These are phyloP conservation scores for Phalloptychus januarius DNA, from an alignment of 2,797 vertebrate species.

Conservation along the genomic window DNA sequence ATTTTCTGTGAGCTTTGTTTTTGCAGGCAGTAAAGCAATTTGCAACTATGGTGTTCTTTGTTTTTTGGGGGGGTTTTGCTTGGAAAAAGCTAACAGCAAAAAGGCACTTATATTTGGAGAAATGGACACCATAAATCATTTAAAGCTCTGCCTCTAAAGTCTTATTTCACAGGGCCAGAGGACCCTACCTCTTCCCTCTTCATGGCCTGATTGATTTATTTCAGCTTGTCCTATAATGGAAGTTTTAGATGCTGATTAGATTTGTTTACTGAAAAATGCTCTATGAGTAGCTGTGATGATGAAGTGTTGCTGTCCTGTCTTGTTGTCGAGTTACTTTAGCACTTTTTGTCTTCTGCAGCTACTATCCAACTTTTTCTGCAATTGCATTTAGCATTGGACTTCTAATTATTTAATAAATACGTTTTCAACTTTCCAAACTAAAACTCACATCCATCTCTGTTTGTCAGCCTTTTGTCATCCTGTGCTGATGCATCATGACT, in stretches of 20 bases:
- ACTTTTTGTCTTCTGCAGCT: not conserved
- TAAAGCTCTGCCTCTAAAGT: not conserved
- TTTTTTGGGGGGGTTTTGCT: not conserved
- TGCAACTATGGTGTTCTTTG: not conserved
- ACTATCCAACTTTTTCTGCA: not conserved
- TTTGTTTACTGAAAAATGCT: not conserved
- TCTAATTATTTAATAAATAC: not conserved
- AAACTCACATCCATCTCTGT: not conserved
- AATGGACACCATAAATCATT: not conserved
- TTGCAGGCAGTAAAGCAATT: not conserved
- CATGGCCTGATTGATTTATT: not conserved
- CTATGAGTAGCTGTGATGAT: not conserved
- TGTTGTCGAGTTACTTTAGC: not conserved
- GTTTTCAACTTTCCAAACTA: not conserved
- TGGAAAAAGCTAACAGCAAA: not conserved
- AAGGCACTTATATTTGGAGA: not conserved
- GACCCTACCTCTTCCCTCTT: not conserved
- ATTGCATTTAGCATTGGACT: not conserved
- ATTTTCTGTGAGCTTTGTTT: not conserved
- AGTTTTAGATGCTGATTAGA: not conserved
- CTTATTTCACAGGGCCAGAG: not conserved
- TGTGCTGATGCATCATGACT: slow-evolving; percentile 48
- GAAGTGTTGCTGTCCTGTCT: not conserved
- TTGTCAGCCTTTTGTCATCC: slow-evolving; percentile 44
- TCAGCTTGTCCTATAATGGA: not conserved